Conservation (phyloP, 2,888 invertebrate species). For the Alviniconcha strummeri region DNA sequence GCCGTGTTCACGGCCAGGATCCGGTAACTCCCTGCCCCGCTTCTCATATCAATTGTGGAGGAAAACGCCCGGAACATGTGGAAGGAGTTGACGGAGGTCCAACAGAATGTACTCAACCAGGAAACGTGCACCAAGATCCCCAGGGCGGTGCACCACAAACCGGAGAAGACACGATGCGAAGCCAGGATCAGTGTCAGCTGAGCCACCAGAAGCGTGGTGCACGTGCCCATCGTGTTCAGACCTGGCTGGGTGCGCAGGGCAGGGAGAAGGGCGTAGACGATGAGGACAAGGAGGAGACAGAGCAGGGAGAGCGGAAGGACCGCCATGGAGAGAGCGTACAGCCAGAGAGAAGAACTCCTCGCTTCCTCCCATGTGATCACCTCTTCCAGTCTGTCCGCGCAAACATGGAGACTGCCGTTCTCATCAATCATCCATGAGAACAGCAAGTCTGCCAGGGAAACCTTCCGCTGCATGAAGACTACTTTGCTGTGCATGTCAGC, state of each 20-base stretch:
- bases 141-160: slow-evolving; percentile 38
- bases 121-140: slow-evolving; percentile 45
- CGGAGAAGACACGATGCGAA: slow-evolving; percentile 9
- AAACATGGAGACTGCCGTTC: background rate
- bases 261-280: slow-evolving; percentile 41
- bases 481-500: too few relatives aligned
- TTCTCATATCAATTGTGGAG: background rate
- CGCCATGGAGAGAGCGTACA: slow-evolving; percentile 19
- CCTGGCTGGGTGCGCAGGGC: slow-evolving; percentile 47
- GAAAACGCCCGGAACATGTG: slow-evolving; percentile 49
- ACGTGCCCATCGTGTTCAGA: slow-evolving; percentile 46
- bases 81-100: slow-evolving; percentile 48
- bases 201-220: slow-evolving; percentile 40
- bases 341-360: background rate
- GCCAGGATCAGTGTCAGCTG: slow-evolving; percentile 42
- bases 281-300: slow-evolving; percentile 6
- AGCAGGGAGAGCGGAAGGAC: slow-evolving; percentile 8
- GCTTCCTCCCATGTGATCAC: background rate
- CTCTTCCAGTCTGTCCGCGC: background rate
- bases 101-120: slow-evolving; percentile 44
- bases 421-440: background rate
- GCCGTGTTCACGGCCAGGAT: background rate
- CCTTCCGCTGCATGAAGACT: background rate
- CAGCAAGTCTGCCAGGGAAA: background rate
- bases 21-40: background rate